Base-by-base conservation (phyloP, 2,888 invertebrate genomes). In the Synergus laeviventris region DNA sequence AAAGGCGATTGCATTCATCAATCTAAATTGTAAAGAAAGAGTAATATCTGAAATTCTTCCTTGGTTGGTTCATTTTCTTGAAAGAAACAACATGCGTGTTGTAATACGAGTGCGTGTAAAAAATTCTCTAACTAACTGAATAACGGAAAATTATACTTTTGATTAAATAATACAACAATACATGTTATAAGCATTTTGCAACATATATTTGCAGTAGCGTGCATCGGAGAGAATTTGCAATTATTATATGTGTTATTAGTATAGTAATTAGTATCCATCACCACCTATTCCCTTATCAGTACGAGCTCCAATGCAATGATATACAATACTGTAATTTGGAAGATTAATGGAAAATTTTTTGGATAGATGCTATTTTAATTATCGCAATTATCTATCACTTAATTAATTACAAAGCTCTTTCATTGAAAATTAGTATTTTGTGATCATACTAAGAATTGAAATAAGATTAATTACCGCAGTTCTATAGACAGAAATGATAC, bases 1-100 rank as follows among this genome's bases (percentile, higher is more conserved):
- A 92, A 79, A 92, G 86, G 62, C 92, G 89, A 82, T 91, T 84
- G 82, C 89, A 91, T 76, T 90, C 90, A 85, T 92, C 92, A 79
- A 91, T 90, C 91, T 91, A 82, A 74, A 83, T 80, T 78, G 75
- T 78, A 75, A 77, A 60, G 5, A 54, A 31, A 31, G 31, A 31
- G 24, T 36, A 24, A n/a, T 18, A 1, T 24, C 24, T 21, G 5
- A 59, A 59, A 59, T 21, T 59, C 9, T 54, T 18, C 18, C 18
- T 18, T 18, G 2, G 18, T 11, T 9, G 9, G 2, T 54, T 18
- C 9, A 18, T 18, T 54, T 18, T 54, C 18, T 54, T 54, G 18
- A 0, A 18, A 7, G 49, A 18, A 54, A 18, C n/a, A 9, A n/a
- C 54, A 54, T 54, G 18, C 5, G 31, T 54, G n/a, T 16, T 18